phyloP scores from a whole-genome alignment of 2,888 invertebrate species.

The Leptarthrus brevirostris region DNA sequence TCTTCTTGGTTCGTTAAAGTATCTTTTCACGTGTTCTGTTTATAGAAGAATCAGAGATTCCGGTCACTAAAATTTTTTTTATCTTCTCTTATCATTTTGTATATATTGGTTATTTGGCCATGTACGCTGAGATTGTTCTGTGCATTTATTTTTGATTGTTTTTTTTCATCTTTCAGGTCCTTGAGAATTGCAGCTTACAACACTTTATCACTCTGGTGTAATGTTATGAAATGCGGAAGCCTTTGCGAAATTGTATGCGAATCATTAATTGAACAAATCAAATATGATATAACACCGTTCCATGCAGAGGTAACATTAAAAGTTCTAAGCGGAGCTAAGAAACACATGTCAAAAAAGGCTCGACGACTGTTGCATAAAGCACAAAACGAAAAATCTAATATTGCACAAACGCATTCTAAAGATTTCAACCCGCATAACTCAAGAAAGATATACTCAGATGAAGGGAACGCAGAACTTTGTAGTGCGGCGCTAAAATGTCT shows the following conservation, averaged over 20 bases:
- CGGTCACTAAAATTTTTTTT: too few species aligned
- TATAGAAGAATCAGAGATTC: too few species aligned
- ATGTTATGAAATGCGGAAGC: constrained; percentile 58
- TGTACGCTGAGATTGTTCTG: too few species aligned
- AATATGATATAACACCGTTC: constrained; percentile 58
- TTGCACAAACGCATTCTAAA: constrained; percentile 58
- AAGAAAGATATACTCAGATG: constrained; percentile 56
- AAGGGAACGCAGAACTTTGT: constrained; percentile 57
- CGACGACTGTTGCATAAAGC: constrained; percentile 60
- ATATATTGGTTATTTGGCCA: too few species aligned
- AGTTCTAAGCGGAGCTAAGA: constrained; percentile 59
- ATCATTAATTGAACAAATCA: constrained; percentile 57
- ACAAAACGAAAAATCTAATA: constrained; percentile 60
- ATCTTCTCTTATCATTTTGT: too few species aligned
- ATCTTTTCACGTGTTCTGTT: too few species aligned
- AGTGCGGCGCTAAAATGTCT: constrained; percentile 57
- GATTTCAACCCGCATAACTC: constrained; percentile 54
- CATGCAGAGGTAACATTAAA: constrained; percentile 58
- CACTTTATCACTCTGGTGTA: constrained; percentile 58
- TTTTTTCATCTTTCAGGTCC: constrained; percentile 36
- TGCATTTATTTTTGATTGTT: neutral
- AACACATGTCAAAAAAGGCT: constrained; percentile 62
- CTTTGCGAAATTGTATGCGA: constrained; percentile 58
- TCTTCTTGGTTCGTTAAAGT: too few species aligned
- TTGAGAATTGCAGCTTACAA: constrained; percentile 58